phyloP scores from a whole-genome alignment of 2,113 vertebrate species.

The Ceyx cyanopectus region DNA sequence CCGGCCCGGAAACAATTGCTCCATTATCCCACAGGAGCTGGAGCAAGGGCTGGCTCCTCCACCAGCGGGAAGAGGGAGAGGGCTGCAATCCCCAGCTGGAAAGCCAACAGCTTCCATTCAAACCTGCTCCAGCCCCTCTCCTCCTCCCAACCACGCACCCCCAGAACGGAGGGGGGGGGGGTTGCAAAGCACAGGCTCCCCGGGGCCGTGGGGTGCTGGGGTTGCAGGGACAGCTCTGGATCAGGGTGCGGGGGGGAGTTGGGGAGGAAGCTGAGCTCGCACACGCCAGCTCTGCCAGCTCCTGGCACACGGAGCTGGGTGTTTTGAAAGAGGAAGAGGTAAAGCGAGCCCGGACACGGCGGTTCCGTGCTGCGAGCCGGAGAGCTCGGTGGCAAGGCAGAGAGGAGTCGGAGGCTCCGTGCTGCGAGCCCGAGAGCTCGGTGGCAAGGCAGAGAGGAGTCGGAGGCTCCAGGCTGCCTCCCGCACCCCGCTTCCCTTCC shows the following conservation, averaged over 20 bases:
- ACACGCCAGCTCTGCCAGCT: not conserved
- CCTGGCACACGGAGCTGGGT: not conserved
- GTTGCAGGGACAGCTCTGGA: not conserved
- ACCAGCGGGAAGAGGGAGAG: not conserved
- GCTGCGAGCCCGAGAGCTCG: not conserved
- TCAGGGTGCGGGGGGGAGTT: no score
- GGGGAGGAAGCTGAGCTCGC: not conserved
- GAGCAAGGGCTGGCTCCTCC: not conserved
- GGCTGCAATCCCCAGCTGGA: not conserved
- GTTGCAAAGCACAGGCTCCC: not conserved
- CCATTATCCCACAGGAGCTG: constrained; percentile 35
- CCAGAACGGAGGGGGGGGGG: no score
- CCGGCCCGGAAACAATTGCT: constrained; percentile 61
- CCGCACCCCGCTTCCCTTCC: not conserved
- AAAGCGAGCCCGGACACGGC: not conserved
- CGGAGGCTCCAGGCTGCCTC: not conserved
- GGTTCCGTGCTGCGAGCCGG: not conserved
- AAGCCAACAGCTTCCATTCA: constrained; percentile 21
- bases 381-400: not conserved
- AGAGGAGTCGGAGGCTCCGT: not conserved
- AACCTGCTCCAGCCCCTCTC: not conserved
- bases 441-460: not conserved
- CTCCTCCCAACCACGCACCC: not conserved
- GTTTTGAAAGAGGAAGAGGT: constrained; percentile 20
- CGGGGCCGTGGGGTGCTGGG: not conserved